These are phyloP conservation scores for Noctua janthe DNA, from an alignment of 2,888 invertebrate genomes.

Conservation along the genomic window DNA sequence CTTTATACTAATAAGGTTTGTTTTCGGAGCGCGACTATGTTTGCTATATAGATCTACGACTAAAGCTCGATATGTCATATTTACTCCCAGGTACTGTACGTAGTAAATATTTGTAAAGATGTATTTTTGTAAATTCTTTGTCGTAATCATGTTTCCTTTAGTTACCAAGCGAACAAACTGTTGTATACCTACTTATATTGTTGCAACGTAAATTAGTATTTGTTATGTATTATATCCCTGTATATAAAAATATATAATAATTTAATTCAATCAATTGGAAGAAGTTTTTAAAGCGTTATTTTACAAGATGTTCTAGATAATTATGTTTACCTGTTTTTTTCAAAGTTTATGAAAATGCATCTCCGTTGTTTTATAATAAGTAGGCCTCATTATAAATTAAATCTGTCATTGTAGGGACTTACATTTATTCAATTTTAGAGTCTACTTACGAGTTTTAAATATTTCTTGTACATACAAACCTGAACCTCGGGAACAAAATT, in stretches of 20 bases:
- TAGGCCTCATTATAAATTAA: constrained; percentile 58
- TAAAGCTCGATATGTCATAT: neutral
- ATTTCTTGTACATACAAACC: constrained; percentile 61
- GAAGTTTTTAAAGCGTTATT: constrained; percentile 1
- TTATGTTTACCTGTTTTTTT: constrained; percentile 11
- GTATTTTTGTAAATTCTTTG: constrained; percentile 66
- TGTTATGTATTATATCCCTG: constrained; percentile 23
- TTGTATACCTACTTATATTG: constrained; percentile 14
- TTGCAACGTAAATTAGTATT: constrained; percentile 22
- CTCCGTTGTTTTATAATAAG: constrained; percentile 27
- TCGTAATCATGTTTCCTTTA: constrained; percentile 27
- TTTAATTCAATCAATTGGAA: constrained; percentile 1
- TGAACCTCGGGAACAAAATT: constrained; percentile 81
- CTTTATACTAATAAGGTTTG: neutral
- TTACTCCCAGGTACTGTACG: neutral
- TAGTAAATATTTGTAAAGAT: constrained; percentile 53
- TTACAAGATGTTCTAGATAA: neutral
- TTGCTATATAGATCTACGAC: neutral
- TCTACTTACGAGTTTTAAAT: constrained; percentile 45
- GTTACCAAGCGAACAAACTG: constrained; percentile 49
- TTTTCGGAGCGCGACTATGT: neutral
- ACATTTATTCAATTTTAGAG: constrained; percentile 57
- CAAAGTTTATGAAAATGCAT: constrained; percentile 56
- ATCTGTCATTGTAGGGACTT: constrained; percentile 57
- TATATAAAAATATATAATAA: neutral